Conservation (phyloP, 2,888 invertebrate genomes). For the Trissolcus japonicus region DNA sequence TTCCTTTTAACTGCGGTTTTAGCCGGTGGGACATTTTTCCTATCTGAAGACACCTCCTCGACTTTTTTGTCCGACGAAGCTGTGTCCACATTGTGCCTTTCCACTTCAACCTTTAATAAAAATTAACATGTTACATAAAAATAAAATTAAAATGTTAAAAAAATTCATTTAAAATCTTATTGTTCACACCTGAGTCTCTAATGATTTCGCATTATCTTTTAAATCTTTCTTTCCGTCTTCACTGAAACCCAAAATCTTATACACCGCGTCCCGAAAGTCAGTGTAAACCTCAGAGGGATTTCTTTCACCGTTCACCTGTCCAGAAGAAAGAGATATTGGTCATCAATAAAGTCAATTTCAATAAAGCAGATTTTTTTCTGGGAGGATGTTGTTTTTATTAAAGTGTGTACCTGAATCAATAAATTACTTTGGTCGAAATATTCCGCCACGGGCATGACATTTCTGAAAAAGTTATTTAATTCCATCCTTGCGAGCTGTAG, state of each 20-base stretch:
- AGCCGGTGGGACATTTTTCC: conserved; percentile 60
- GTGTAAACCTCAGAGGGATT: conserved; percentile 91
- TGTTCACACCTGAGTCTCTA: conserved; percentile 69
- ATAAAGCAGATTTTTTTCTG: neutral
- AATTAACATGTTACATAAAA: neutral
- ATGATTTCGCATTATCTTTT: conserved; percentile 57
- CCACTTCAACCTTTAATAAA: conserved; percentile 69
- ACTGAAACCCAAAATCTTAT: conserved; percentile 83
- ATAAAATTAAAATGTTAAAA: neutral
- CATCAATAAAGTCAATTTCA: conserved; percentile 6
- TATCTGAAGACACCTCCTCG: conserved; percentile 58
- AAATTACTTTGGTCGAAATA: conserved; percentile 93
- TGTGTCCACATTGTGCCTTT: conserved; percentile 60
- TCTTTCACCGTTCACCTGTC: conserved; percentile 90
- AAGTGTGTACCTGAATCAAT: conserved; percentile 80
- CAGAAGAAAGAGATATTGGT: neutral
- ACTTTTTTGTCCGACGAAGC: conserved; percentile 56
- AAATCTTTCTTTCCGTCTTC: conserved; percentile 53
- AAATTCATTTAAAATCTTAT: neutral
- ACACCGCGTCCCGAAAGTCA: conserved; percentile 88
- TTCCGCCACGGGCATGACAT: conserved; percentile 93
- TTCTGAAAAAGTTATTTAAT: conserved; percentile 90
- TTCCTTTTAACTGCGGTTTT: conserved; percentile 71
- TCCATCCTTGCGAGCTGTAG: conserved; percentile 92
- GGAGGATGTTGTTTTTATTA: neutral